Evolutionary conservation across 2,797 vertebrate genomes (phyloP).

Genomic region (Sebastes aleutianus): DNA sequence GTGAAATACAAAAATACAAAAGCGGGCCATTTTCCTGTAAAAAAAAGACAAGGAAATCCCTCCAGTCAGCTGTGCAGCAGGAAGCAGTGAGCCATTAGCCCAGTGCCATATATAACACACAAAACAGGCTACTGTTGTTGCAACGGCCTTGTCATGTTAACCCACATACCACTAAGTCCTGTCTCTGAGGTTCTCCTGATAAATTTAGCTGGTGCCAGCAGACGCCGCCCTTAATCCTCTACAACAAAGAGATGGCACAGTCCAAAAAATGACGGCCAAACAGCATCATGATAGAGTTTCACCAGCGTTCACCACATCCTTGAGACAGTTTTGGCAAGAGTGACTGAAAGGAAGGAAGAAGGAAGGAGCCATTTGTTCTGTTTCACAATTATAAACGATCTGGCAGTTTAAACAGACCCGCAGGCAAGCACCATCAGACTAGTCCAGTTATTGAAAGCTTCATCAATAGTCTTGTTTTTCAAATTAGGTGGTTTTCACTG

Average conservation of each 20-base stretch:
- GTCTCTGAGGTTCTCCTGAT: conserved; percentile 8
- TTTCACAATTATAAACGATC: not conserved
- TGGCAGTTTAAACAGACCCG: not conserved
- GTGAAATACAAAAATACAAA: not conserved
- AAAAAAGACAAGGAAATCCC: conserved; percentile 14
- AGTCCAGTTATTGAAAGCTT: conserved; percentile 11
- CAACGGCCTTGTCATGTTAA: not conserved
- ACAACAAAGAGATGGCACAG: not conserved
- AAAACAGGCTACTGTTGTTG: not conserved
- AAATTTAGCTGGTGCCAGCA: conserved; percentile 11
- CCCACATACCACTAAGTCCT: not conserved
- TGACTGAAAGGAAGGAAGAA: not conserved
- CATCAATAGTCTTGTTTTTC: conserved; percentile 5
- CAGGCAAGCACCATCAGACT: not conserved
- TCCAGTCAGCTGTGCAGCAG: not conserved
- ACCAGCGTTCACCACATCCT: conserved; percentile 3
- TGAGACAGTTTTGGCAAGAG: conserved; percentile 6
- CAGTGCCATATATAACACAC: conserved; percentile 15
- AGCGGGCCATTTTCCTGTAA: conserved; percentile 6
- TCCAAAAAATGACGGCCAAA: conserved; percentile 10
- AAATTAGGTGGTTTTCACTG: conserved; percentile 7
- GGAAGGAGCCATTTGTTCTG: conserved; percentile 9
- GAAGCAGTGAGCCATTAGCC: conserved; percentile 13
- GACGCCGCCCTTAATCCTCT: conserved; percentile 12
- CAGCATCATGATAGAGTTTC: not conserved